These are phyloP conservation scores for Spicauda simplicius DNA, from an alignment of 2,888 invertebrate species.

Conservation along the genomic window DNA sequence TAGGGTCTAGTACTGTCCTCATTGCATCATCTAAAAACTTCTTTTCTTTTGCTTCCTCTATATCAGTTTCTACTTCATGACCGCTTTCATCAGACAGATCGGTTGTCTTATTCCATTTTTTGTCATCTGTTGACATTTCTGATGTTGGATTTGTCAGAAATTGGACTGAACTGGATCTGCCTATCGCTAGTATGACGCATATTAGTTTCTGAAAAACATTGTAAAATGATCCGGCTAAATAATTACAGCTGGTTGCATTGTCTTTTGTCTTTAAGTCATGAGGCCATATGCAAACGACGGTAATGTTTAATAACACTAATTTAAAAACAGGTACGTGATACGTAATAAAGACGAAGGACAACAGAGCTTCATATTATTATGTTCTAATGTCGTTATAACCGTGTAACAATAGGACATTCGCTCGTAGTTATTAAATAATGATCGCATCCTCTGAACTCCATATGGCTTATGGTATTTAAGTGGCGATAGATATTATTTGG, in stretches of 20 bases:
- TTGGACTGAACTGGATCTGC: constrained; percentile 58
- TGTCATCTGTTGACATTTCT: constrained; percentile 75
- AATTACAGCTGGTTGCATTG: constrained; percentile 30
- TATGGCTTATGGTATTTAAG: constrained; percentile 18
- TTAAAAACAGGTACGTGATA: constrained; percentile 40
- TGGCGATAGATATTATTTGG: not conserved
- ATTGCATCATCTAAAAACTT: constrained; percentile 74
- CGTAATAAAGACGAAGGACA: constrained; percentile 26
- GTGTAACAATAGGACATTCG: constrained; percentile 59
- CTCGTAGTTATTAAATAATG: constrained; percentile 65
- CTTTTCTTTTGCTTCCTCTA: constrained; percentile 70
- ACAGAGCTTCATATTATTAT: constrained; percentile 16
- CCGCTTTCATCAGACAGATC: constrained; percentile 72
- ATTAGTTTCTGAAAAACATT: constrained; percentile 59
- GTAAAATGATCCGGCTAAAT: constrained; percentile 28
- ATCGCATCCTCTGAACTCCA: constrained; percentile 56
- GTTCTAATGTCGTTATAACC: constrained; percentile 53
- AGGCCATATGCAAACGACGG: constrained; percentile 24
- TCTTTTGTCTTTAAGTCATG: constrained; percentile 20
- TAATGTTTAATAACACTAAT: constrained; percentile 36
- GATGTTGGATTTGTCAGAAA: constrained; percentile 67
- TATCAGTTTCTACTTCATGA: constrained; percentile 68
- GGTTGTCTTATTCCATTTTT: constrained; percentile 64
- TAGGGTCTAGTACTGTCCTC: constrained; percentile 70
- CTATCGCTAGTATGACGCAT: constrained; percentile 51